Evolutionary conservation across 1,140 invertebrate genomes (phyloP).

Genomic region (Lasioglossum baleicum): DNA sequence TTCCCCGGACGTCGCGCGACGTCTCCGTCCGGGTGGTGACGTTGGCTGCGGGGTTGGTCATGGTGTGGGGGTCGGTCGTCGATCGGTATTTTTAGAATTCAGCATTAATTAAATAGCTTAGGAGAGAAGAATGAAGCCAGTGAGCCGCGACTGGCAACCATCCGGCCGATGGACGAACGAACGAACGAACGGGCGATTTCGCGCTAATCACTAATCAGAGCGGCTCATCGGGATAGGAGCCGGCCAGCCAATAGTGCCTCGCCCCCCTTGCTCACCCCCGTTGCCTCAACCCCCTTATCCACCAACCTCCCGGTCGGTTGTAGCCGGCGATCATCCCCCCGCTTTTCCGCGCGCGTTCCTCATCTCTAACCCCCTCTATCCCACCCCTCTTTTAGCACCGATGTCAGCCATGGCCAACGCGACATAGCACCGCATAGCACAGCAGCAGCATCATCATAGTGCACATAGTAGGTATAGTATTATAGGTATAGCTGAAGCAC

Average conservation of each 20-base stretch:
- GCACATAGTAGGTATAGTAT: too few relatives aligned
- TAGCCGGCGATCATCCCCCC: too few relatives aligned
- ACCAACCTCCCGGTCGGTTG: not conserved
- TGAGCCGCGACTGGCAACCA: conserved; percentile 65
- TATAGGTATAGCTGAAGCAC: too few relatives aligned
- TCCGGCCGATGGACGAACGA: conserved; percentile 63
- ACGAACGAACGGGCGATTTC: conserved; percentile 58
- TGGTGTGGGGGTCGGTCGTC: conserved; percentile 16
- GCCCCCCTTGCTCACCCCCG: conserved; percentile 9
- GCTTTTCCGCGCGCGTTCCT: not conserved
- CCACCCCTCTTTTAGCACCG: conserved; percentile 52
- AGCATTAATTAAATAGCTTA: conserved; percentile 67
- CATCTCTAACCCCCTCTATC: not conserved
- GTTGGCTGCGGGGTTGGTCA: not conserved
- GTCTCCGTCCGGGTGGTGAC: conserved; percentile 7
- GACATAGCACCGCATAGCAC: too few relatives aligned
- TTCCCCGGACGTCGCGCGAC: conserved; percentile 10
- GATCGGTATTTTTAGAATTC: conserved; percentile 64
- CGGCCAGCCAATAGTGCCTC: conserved; percentile 50
- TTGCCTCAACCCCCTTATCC: not conserved
- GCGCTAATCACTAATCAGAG: conserved; percentile 67
- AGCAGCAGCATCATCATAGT: not conserved
- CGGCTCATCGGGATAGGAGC: conserved; percentile 50
- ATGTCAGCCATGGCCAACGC: conserved; percentile 59
- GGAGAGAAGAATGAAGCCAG: conserved; percentile 64